phyloP scores from a whole-genome alignment of 2,113 vertebrate genomes.

The Neotoma lepida region DNA sequence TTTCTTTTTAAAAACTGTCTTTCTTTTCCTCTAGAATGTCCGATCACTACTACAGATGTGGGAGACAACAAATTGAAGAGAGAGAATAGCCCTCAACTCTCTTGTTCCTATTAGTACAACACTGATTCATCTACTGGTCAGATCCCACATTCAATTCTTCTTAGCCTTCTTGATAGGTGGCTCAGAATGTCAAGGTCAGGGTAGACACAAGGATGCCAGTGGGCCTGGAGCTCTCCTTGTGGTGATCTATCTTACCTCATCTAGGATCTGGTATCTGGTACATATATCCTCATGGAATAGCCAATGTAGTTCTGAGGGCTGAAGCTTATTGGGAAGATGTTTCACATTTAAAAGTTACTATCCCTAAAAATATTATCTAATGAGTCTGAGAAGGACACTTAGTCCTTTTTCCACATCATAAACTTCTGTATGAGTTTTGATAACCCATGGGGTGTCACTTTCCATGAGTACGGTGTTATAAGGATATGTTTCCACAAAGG shows the following conservation, averaged over 20 bases:
- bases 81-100: background rate
- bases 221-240: fast-evolving
- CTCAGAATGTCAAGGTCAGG: background rate
- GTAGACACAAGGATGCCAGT: background rate
- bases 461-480: background rate
- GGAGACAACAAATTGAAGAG: background rate
- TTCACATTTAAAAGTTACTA: background rate
- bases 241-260: background rate
- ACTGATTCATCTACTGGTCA: background rate
- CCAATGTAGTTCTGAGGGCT: background rate
- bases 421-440: background rate
- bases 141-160: no score
- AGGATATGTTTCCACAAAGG: background rate
- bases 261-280: background rate
- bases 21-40: no score
- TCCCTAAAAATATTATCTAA: background rate
- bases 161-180: background rate
- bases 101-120: background rate
- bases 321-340: background rate
- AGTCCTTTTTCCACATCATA: background rate
- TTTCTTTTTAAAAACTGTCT: background rate
- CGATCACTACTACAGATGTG: background rate
- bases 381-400: background rate
- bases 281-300: background rate
- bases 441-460: background rate